A percentile compares a stretch with the other conserved stretches of the same genome.
phyloP scores from a whole-genome alignment of 2,113 vertebrate genomes.

The Passerina amoena region DNA sequence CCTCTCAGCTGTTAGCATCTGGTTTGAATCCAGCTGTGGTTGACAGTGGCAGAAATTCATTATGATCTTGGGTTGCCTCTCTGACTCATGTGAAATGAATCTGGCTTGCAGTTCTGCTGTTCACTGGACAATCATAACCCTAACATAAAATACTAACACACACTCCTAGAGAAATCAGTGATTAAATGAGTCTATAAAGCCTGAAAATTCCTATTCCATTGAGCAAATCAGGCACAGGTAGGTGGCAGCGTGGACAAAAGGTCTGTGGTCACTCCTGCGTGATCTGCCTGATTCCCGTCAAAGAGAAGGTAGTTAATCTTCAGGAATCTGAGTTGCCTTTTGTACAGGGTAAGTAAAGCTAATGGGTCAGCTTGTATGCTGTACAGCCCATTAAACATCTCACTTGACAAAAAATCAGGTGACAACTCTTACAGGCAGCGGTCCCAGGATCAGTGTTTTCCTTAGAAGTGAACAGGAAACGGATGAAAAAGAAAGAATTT shows the following conservation, averaged over 20 bases:
- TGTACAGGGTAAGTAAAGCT: background rate
- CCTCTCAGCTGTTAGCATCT: slow-evolving; percentile 46
- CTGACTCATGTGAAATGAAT: background rate
- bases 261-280: accelerated
- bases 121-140: background rate
- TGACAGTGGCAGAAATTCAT: slow-evolving; percentile 38
- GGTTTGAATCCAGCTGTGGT: slow-evolving; percentile 56
- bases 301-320: background rate
- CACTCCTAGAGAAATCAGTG: background rate
- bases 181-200: background rate
- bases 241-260: background rate
- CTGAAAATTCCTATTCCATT: background rate
- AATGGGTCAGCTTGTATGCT: background rate
- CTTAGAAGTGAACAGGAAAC: background rate
- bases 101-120: background rate
- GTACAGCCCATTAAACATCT: background rate
- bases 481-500: slow-evolving; percentile 14
- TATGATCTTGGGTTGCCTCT: slow-evolving; percentile 1
- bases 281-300: background rate
- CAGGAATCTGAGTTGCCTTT: background rate
- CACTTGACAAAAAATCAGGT: slow-evolving; percentile 11
- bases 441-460: background rate
- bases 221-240: background rate
- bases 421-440: background rate
- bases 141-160: background rate